Evolutionary conservation across 2,888 invertebrate species (phyloP).

Genomic region (Synergus umbraculus): DNA sequence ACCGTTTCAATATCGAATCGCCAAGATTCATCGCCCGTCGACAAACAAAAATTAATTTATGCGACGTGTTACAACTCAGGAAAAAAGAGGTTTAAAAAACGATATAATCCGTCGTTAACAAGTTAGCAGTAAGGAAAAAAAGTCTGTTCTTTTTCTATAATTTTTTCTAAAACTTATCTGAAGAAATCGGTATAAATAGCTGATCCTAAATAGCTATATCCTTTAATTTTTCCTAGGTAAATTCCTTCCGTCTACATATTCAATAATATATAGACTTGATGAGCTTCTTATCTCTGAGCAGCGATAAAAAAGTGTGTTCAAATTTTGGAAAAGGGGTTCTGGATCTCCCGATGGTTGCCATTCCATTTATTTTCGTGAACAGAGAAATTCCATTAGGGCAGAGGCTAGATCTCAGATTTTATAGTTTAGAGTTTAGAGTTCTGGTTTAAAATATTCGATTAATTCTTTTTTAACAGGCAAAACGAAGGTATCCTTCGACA

Average conservation of each 20-base stretch:
- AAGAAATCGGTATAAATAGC: neutral
- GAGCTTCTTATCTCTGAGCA: conserved; percentile 16
- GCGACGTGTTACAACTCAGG: neutral
- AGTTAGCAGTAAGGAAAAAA: neutral
- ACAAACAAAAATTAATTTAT: conserved; percentile 35
- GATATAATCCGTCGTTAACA: neutral
- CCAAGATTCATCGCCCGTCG: conserved; percentile 33
- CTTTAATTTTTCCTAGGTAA: conserved; percentile 10
- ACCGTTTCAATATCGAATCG: conserved; percentile 38
- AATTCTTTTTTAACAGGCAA: conserved; percentile 32
- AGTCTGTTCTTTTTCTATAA: too few species aligned
- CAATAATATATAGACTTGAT: conserved; percentile 7
- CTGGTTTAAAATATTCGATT: conserved; percentile 22
- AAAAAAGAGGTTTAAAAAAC: neutral
- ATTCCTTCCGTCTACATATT: neutral
- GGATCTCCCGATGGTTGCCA: neutral
- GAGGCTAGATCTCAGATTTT: neutral
- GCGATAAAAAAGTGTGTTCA: conserved; percentile 24
- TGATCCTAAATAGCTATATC: neutral
- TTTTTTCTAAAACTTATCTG: neutral
- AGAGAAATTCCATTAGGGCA: conserved; percentile 31
- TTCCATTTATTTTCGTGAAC: conserved; percentile 31
- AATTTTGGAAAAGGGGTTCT: conserved; percentile 15
- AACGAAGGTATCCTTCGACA: conserved; percentile 19
- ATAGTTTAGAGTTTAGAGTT: conserved; percentile 15